Conservation (phyloP, 1,140 invertebrate species). For the Oryzaephilus surinamensis region DNA sequence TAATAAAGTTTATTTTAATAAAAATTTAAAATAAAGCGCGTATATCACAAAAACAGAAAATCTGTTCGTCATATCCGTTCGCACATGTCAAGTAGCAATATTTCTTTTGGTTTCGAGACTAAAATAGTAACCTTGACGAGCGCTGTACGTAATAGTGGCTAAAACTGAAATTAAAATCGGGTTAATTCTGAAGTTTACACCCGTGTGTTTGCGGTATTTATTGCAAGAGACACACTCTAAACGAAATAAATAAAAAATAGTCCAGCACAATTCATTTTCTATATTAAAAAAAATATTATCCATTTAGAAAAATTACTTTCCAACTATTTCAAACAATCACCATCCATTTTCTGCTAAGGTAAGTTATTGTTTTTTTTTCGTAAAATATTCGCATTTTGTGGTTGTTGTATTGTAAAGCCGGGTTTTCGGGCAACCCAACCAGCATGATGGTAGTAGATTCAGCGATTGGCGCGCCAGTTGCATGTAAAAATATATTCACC, state of each 20-base stretch:
- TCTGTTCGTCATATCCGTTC: slow-evolving; percentile 17
- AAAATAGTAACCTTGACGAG: slow-evolving; percentile 18
- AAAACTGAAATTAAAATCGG: slow-evolving; percentile 11
- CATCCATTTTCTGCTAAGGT: slow-evolving; percentile 10
- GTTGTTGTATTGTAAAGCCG: no score
- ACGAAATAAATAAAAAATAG: no score
- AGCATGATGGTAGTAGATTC: no score
- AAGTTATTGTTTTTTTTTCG: slow-evolving; percentile 9
- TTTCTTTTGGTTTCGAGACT: slow-evolving; percentile 15
- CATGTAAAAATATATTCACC: no score
- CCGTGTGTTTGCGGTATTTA: slow-evolving; percentile 24
- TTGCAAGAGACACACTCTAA: no score
- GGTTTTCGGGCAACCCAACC: no score
- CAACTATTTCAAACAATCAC: neutral
- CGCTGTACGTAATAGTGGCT: slow-evolving; percentile 14
- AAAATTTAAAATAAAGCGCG: no score
- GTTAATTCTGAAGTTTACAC: slow-evolving; percentile 18
- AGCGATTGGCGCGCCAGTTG: no score
- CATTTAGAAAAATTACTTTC: neutral
- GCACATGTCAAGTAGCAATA: slow-evolving; percentile 12
- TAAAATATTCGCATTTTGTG: slow-evolving; percentile 6
- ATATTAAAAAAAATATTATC: neutral
- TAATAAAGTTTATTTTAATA: no score
- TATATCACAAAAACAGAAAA: no score
- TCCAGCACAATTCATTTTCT: slow-evolving; percentile 11